Evolutionary conservation across 2,113 vertebrate genomes (phyloP), one percentile per base, ranked within the genome.

Genomic region (Tauraco erythrolophus): DNA sequence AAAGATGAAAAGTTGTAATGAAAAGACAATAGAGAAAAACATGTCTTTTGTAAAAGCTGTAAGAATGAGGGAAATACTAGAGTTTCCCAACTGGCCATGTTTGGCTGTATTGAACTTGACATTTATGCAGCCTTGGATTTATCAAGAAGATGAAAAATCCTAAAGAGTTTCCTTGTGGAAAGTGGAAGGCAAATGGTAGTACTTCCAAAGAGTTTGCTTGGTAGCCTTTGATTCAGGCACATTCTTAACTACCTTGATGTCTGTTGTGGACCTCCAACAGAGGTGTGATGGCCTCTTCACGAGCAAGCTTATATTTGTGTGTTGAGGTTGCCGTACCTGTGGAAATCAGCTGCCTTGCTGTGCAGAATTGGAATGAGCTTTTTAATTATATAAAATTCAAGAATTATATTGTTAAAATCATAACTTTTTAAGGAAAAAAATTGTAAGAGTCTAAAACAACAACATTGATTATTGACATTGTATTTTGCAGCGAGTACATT

Each of bases 1-100:
- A 90, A 78, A 83, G 35, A 65, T 65, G 37, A 77, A 90, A 94
- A 17, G n/a, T 61, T 94, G 19, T 86, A 83, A 83, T 85, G 75
- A 83, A 94, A 85, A 92, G 74, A 75, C 75, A 64, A 5, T 43
- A n/a, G 68, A 79, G 57, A 81, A 80, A 87, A 68, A 46, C 7
- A 5, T 16, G 33, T 81, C 60, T 78, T 60, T 66, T 74, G 21
- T 77, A 61, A 77, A 95, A 86, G n/a, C 64, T 46, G 13, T 46
- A n/a, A 72, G 64, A 92, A 46, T 56, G 15, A 84, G 64, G 37
- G 28, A 75, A 82, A n/a, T 71, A 25, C 13, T 89, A 7, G 82
- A 46, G 56, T 68, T 94, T 48, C 33, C n/a, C 51, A 56, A 0
- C 46, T 68, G 87, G 13, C 35, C 75, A 2, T 54, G 24, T 71